Evolutionary conservation across 2,113 vertebrate genomes (phyloP), one percentile per base, ranked within the genome.

Genomic region (Vulpes vulpes): DNA sequence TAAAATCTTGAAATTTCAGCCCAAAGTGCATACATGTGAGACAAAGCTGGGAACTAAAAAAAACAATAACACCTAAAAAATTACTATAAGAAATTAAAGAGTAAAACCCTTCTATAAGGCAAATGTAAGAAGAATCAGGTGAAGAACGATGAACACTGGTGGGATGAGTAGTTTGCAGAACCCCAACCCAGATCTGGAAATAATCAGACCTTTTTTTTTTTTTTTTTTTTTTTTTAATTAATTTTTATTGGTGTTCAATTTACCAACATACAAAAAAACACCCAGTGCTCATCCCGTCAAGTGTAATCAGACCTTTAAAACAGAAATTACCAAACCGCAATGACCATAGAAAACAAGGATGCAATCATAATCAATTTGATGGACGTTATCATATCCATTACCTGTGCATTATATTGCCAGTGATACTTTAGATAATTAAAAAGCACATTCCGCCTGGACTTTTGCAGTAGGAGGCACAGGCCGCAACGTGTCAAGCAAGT

Each of bases 391-490:
- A 35, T 11, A 43, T 10, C 25, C 8, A 9, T 25, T 43, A 30
- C 43, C n/a, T 59, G 4, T 32, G 4, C 1, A 2, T 20, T 27
- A n/a, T 65, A 16, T 64, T 89, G 17, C 25, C 55, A 79, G 57
- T 23, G 5, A 23, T 12, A 73, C 80, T 79, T 51, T 8, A 53
- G 35, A 51, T 60, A 62, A 35, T 57, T 82, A 86, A 25, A 89
- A 11, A 22, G 17, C 15, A 49, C 19, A 59, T 59, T 62, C 43
- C 27, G 25, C 30, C 14, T 17, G 67, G 51, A 15, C 57, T 84
- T 49, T n/a, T 17, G 6, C 0, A 19, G 8, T 2, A 38, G 2
- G 64, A 60, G 11, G 0, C 35, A 6, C 2, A 25, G 3, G 23
- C 38, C 57, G 4, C 57, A 8, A 32, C 1, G 4, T 81, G 43